These are phyloP conservation scores for Asteroscopus sphinx DNA, from an alignment of 2,888 invertebrate genomes.

Conservation along the genomic window DNA sequence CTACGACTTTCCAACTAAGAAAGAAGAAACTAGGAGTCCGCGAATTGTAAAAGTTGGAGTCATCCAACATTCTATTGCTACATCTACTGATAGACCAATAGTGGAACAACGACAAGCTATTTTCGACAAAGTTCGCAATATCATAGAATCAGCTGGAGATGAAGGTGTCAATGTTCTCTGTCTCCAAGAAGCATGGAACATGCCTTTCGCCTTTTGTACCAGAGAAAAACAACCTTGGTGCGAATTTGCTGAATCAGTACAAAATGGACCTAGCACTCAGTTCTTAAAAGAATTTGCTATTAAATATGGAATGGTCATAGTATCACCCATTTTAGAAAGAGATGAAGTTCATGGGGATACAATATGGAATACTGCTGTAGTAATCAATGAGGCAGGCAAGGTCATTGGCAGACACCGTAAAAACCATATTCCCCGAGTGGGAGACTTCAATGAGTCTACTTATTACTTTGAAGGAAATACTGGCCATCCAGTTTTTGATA, in stretches of 20 bases:
- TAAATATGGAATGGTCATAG: constrained; percentile 97
- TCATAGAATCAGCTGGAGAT: constrained; percentile 94
- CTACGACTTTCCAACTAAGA: constrained; percentile 92
- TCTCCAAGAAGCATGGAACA: constrained; percentile 99
- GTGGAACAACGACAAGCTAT: constrained; percentile 94
- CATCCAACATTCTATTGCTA: constrained; percentile 95
- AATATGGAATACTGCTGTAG: constrained; percentile 98
- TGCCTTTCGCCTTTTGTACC: constrained; percentile 99
- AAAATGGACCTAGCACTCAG: constrained; percentile 95
- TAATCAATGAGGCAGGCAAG: constrained; percentile 96
- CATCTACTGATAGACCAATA: constrained; percentile 93
- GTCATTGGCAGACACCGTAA: constrained; percentile 98
- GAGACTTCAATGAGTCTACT: constrained; percentile 99
- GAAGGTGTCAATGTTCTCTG: constrained; percentile 97
- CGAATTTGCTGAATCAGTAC: constrained; percentile 98
- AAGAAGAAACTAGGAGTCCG: constrained; percentile 92
- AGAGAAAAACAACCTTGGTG: constrained; percentile 99
- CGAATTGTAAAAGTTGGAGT: constrained; percentile 95
- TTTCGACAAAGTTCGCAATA: constrained; percentile 92
- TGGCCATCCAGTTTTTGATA: constrained; percentile 98
- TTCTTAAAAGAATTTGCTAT: constrained; percentile 94
- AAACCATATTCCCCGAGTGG: constrained; percentile 99
- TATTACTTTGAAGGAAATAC: constrained; percentile 99
- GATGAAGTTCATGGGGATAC: constrained; percentile 96
- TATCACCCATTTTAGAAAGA: constrained; percentile 98